Conservation (phyloP, 2,888 invertebrate species). For the Oxytorus armatus region DNA sequence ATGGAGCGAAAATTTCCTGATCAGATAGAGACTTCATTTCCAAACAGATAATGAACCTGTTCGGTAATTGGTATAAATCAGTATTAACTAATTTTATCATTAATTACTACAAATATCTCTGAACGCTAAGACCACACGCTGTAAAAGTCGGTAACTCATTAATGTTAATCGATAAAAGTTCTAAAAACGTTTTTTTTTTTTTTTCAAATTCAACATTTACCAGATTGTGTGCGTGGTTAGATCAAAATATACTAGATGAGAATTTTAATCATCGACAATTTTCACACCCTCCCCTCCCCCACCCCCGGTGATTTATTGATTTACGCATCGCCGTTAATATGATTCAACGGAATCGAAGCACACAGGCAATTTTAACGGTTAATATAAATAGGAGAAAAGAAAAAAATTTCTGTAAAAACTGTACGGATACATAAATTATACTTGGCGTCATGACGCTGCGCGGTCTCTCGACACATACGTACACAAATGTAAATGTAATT, state of each 20-base stretch:
- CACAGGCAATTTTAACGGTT: constrained; percentile 40
- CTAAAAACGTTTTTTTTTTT: background rate
- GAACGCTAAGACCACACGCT: too few species aligned
- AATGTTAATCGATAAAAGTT: background rate
- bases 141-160: too few species aligned
- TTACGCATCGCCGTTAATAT: constrained; percentile 7
- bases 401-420: background rate
- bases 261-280: constrained; percentile 3
- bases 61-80: too few species aligned
- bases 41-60: background rate
- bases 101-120: background rate
- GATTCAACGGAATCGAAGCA: background rate
- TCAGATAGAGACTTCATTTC: background rate
- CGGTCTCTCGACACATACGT: too few species aligned
- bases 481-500: constrained; percentile 4
- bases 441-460: too few species aligned
- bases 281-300: too few species aligned
- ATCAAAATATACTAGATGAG: background rate
- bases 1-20: too few species aligned
- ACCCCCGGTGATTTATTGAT: constrained; percentile 1
- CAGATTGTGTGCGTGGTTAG: background rate
- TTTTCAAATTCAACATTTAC: background rate
- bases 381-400: background rate
- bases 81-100: too few species aligned
- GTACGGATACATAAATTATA: background rate